A percentile compares a stretch with the other conserved stretches of the same genome.
Conservation (phyloP, 1,140 invertebrate genomes). For the Eumeta japonica region DNA sequence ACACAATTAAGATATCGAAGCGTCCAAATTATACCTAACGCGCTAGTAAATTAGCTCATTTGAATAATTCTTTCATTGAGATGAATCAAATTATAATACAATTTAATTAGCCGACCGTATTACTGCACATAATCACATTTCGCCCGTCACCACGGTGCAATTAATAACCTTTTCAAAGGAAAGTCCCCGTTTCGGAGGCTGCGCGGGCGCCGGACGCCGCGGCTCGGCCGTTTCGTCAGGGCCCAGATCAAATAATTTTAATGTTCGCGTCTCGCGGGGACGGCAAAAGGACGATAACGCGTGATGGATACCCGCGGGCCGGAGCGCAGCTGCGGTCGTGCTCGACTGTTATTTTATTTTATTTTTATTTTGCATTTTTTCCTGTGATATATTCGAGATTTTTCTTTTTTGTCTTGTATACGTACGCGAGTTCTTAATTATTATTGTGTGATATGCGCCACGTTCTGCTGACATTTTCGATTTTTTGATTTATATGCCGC, state of each 20-base stretch:
- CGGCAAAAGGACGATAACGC: slow-evolving; percentile 43
- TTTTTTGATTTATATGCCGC: too few relatives aligned
- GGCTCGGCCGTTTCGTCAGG: slow-evolving; percentile 41
- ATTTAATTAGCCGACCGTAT: background rate
- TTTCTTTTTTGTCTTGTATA: background rate
- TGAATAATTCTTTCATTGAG: background rate
- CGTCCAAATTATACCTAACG: too few relatives aligned
- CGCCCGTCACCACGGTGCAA: background rate
- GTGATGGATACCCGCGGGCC: slow-evolving; percentile 40
- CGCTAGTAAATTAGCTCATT: too few relatives aligned
- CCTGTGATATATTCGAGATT: background rate
- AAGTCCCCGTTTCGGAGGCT: too few relatives aligned
- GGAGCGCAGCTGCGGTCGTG: slow-evolving; percentile 9
- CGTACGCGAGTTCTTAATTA: too few relatives aligned
- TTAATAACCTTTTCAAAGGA: background rate
- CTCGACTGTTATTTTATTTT: slow-evolving; percentile 1
- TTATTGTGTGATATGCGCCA: too few relatives aligned
- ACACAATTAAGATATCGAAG: too few relatives aligned
- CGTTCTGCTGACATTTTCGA: too few relatives aligned
- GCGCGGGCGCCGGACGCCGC: background rate
- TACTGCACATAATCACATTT: background rate
- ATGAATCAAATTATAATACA: too few relatives aligned
- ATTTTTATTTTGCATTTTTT: background rate
- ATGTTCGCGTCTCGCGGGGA: slow-evolving; percentile 22
- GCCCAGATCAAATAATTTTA: slow-evolving; percentile 46